phyloP scores from a whole-genome alignment of 1,140 invertebrate genomes.

The Bombus balteatus region DNA sequence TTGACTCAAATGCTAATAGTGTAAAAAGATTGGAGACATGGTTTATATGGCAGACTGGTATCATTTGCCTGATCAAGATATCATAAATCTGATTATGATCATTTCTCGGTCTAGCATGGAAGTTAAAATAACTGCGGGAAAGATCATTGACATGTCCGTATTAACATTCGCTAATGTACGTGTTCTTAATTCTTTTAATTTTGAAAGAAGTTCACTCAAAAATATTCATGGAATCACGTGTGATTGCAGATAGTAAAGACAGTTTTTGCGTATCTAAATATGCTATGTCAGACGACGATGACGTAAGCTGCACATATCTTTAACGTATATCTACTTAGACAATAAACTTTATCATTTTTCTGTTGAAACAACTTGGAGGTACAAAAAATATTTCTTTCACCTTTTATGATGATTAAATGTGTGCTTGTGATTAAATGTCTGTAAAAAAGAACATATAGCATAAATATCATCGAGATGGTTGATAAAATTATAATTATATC shows the following conservation, averaged over 20 bases:
- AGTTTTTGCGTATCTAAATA: constrained; percentile 49
- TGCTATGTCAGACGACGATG: constrained; percentile 20
- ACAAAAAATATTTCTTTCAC: neutral
- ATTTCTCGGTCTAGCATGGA: constrained; percentile 60
- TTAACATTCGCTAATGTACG: constrained; percentile 68
- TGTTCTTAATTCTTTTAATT: neutral
- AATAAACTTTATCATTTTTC: neutral
- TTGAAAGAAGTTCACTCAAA: neutral
- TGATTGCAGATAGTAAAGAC: constrained; percentile 50
- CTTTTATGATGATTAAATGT: too few species aligned
- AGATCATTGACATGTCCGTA: constrained; percentile 63
- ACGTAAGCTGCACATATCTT: neutral
- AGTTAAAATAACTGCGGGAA: constrained; percentile 68
- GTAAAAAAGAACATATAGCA: too few species aligned
- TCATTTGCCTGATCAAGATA: constrained; percentile 48
- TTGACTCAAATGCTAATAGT: constrained; percentile 35
- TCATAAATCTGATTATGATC: constrained; percentile 61
- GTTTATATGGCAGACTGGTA: constrained; percentile 70
- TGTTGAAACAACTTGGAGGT: neutral
- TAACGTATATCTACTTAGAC: neutral
- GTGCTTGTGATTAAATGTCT: too few species aligned
- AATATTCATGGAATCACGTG: neutral
- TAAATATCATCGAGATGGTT: neutral
- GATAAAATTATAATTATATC: neutral
- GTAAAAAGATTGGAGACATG: constrained; percentile 60